Base-by-base conservation (phyloP, 2,113 vertebrate genomes). In the Mirza zaza region DNA sequence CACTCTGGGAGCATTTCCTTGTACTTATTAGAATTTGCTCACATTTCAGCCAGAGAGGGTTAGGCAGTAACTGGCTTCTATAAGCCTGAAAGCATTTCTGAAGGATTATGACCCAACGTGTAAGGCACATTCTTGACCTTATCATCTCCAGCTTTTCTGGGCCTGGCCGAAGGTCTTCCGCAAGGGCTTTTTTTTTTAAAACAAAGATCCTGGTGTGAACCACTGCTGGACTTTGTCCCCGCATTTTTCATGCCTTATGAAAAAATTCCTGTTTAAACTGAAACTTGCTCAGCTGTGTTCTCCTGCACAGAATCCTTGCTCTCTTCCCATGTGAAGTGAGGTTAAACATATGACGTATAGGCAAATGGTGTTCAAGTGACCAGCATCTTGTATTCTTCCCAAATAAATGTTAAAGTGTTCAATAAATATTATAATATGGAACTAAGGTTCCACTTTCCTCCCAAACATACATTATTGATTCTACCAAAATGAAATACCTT, bases 71-170 rank as follows among this genome's bases (percentile, higher is more conserved):
- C 36, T 91, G 71, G 91, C 77, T 84, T 65, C 80, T 39, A 4
- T 67, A 96, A 97, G 63, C 92, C 76, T 59, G 50, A 4, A 87
- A 93, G 76, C 87, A 83, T 95, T 95, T 94, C 65, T 86, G 45
- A 89, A 92, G 86, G 52, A 94, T 91, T 94, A 97, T 0, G 2
- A 45, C 32, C 42, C 48, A 42, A 68, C 61, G 7, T 9, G 81
- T 29, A 90, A n/a, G 1, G 80, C 79, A 90, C 97, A 95, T 76
- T 97, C 32, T 91, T 97, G 20, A 76, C 70, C 93, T 83, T 87
- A 32, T 90, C 96, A 85, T 55, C 29, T 50, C 7, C 39, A 52
- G 63, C 29, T 94, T 45, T 91, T 75, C 94, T 8, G 1, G 42
- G 68, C 90, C 93, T 90, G 85, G 57, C 63, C 45, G 18, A 57